Percentiles rank a stretch among this genome's conserved stretches.
Conservation (phyloP, 2,888 invertebrate species). For the Heliconius aoede region DNA sequence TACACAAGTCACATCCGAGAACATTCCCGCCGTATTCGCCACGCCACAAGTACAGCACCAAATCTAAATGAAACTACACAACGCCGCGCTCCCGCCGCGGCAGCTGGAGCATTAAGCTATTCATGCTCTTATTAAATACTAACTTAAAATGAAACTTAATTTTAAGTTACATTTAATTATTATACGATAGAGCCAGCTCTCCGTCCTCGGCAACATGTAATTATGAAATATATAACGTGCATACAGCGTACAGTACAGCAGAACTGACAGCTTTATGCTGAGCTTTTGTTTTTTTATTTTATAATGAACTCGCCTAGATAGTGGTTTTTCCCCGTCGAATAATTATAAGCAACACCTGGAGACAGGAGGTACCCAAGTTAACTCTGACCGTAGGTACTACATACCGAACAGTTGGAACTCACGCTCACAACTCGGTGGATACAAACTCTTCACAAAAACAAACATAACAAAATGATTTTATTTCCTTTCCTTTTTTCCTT, state of each 20-base stretch:
- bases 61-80: slow-evolving; percentile 23
- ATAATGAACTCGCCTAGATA: not conserved
- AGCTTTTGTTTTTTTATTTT: slow-evolving; percentile 1
- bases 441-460: no score
- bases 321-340: no score
- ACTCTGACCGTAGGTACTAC: no score
- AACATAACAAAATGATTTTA: no score
- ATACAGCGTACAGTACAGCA: not conserved
- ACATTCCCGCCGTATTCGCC: not conserved
- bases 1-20: slow-evolving; percentile 17
- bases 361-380: no score
- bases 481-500: no score
- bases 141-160: slow-evolving; percentile 17
- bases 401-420: no score
- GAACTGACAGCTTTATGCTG: not conserved
- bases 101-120: slow-evolving; percentile 18
- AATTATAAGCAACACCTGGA: no score
- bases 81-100: slow-evolving; percentile 13
- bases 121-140: slow-evolving; percentile 15
- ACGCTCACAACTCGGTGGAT: no score
- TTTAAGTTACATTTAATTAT: slow-evolving; percentile 13
- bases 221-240: not conserved
- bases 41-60: slow-evolving; percentile 10
- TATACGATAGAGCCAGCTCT: slow-evolving; percentile 4
- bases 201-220: not conserved